Evolutionary conservation across 1,140 invertebrate genomes (phyloP).

Genomic region (Coenobita brevimanus): DNA sequence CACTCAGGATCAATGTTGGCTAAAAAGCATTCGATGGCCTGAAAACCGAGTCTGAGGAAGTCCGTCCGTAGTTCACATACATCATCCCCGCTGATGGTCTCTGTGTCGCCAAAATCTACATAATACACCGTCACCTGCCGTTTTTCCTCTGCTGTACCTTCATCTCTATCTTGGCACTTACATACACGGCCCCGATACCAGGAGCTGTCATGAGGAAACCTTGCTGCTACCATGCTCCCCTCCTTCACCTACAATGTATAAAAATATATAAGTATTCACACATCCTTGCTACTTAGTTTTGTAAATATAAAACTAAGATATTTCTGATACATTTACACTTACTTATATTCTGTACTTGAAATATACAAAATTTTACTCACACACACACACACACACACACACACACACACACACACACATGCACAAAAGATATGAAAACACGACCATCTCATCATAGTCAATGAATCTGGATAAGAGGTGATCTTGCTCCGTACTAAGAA

Average conservation of each 20-base stretch:
- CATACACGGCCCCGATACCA: constrained; percentile 81
- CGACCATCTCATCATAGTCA: too few relatives aligned
- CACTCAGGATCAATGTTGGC: constrained; percentile 80
- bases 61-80: constrained; percentile 83
- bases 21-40: constrained; percentile 87
- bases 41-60: constrained; percentile 81
- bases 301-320: too few relatives aligned
- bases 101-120: constrained; percentile 87
- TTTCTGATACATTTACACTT: too few relatives aligned
- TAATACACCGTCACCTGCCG: constrained; percentile 81
- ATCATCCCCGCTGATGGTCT: constrained; percentile 77
- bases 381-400: too few relatives aligned
- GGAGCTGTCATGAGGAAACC: constrained; percentile 82
- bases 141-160: constrained; percentile 74
- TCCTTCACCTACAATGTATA: constrained; percentile 75
- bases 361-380: too few relatives aligned
- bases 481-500: too few relatives aligned
- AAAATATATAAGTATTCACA: background rate
- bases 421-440: too few relatives aligned
- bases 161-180: constrained; percentile 75
- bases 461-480: too few relatives aligned
- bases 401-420: too few relatives aligned
- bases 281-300: too few relatives aligned
- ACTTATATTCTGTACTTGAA: too few relatives aligned
- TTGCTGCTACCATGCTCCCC: constrained; percentile 86